A percentile compares a stretch with the other conserved stretches of the same genome.
Evolutionary conservation across 2,888 invertebrate species (phyloP).

Genomic region (Coelopa pilipes): DNA sequence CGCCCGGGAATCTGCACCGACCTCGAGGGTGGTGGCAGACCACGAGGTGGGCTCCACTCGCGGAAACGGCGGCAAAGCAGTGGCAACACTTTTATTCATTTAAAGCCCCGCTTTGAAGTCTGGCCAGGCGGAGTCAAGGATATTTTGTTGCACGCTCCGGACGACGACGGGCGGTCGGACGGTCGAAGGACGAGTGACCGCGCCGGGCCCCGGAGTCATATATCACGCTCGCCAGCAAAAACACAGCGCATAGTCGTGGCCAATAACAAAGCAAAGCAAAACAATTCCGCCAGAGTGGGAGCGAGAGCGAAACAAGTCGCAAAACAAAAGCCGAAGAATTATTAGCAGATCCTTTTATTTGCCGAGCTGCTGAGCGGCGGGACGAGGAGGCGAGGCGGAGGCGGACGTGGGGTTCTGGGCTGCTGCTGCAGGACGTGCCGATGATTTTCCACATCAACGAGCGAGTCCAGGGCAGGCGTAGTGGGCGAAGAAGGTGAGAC

Average conservation of each 20-base stretch:
- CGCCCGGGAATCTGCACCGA: constrained; percentile 26
- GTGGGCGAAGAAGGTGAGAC: too few relatives aligned
- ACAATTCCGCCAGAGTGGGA: neutral
- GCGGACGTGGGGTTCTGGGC: neutral
- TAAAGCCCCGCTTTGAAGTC: constrained; percentile 32
- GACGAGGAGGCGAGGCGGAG: too few relatives aligned
- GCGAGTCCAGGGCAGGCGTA: constrained; percentile 25
- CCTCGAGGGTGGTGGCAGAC: too few relatives aligned
- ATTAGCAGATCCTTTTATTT: constrained; percentile 28
- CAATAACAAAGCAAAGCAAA: neutral
- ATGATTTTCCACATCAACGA: constrained; percentile 40
- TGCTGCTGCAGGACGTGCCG: constrained; percentile 34
- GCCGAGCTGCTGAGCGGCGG: neutral
- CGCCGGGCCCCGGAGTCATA: constrained; percentile 29
- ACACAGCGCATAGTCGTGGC: neutral
- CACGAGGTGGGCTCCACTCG: neutral
- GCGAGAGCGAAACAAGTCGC: constrained; percentile 15
- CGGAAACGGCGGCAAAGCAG: constrained; percentile 1
- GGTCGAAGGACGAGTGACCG: constrained; percentile 1
- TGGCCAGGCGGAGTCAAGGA: constrained; percentile 31
- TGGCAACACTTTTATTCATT: constrained; percentile 16
- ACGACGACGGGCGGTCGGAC: neutral
- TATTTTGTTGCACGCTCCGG: constrained; percentile 39
- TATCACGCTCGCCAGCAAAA: constrained; percentile 28
- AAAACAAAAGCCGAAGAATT: constrained; percentile 32